Conservation (phyloP, 1,140 invertebrate species). For the Metaphire vulgaris region DNA sequence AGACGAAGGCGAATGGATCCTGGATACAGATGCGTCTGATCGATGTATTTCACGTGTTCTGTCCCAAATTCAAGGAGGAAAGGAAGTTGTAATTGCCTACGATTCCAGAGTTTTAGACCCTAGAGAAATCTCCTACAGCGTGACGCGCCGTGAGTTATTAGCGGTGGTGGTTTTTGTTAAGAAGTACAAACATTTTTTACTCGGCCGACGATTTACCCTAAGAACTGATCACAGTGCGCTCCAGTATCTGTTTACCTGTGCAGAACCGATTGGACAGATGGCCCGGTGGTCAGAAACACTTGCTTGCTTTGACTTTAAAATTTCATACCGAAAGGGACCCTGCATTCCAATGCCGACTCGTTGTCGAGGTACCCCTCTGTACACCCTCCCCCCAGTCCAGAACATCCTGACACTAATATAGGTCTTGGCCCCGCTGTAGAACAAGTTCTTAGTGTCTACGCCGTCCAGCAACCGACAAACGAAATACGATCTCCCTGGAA, state of each 20-base stretch:
- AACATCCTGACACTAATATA: no score
- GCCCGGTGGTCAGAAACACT: constrained; percentile 36
- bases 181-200: neutral
- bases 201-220: neutral
- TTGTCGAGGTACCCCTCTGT: neutral
- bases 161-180: constrained; percentile 22
- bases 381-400: no score
- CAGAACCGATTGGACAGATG: constrained; percentile 33
- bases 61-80: constrained; percentile 31
- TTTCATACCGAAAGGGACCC: constrained; percentile 29
- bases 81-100: neutral
- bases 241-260: constrained; percentile 33
- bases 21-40: constrained; percentile 44
- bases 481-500: no score
- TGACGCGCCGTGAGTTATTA: constrained; percentile 28
- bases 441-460: no score
- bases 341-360: neutral
- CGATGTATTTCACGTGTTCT: constrained; percentile 43
- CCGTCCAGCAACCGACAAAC: no score
- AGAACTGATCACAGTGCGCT: constrained; percentile 36
- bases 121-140: constrained; percentile 21
- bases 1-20: constrained; percentile 14
- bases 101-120: no score
- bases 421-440: no score
- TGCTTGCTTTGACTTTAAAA: constrained; percentile 33